Evolutionary conservation across 2,797 vertebrate species (phyloP).

Genomic region (Gouania willdenowi): DNA sequence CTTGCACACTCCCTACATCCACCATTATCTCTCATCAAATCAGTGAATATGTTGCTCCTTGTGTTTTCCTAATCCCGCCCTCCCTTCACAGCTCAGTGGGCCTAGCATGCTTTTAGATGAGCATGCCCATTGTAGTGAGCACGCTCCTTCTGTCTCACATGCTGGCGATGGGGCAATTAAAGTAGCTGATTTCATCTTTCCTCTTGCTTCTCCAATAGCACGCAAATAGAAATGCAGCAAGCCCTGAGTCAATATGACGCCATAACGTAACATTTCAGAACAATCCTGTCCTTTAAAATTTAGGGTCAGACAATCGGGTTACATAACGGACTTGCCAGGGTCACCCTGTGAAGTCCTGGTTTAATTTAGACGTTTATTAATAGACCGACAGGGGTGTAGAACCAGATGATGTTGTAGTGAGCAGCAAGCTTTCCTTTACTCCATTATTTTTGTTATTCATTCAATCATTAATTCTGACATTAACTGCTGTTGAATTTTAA

Average conservation of each 20-base stretch:
- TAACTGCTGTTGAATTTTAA: too few species aligned
- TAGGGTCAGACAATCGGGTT: constrained; percentile 49
- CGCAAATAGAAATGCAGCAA: constrained; percentile 11
- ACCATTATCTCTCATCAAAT: too few species aligned
- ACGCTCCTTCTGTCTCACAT: constrained; percentile 55
- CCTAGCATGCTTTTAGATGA: constrained; percentile 27
- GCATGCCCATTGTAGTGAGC: constrained; percentile 47
- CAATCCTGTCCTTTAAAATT: constrained; percentile 19
- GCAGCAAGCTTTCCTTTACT: constrained; percentile 3
- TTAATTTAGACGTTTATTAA: constrained; percentile 62
- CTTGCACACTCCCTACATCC: too few species aligned
- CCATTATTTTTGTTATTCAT: too few species aligned
- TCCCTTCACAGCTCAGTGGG: constrained; percentile 30
- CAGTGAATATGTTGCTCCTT: too few species aligned
- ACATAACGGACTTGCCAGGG: constrained; percentile 44
- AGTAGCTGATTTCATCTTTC: constrained; percentile 38
- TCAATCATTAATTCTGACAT: too few species aligned
- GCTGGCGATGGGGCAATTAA: constrained; percentile 42
- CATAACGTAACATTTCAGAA: constrained; percentile 20
- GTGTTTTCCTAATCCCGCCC: constrained; percentile 17
- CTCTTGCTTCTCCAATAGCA: constrained; percentile 11
- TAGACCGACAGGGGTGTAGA: constrained; percentile 40
- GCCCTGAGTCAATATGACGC: not conserved
- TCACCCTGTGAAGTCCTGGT: constrained; percentile 29
- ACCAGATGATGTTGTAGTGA: constrained; percentile 18